Base-by-base conservation (phyloP, 1,140 invertebrate genomes). In the Drosophila sechellia region DNA sequence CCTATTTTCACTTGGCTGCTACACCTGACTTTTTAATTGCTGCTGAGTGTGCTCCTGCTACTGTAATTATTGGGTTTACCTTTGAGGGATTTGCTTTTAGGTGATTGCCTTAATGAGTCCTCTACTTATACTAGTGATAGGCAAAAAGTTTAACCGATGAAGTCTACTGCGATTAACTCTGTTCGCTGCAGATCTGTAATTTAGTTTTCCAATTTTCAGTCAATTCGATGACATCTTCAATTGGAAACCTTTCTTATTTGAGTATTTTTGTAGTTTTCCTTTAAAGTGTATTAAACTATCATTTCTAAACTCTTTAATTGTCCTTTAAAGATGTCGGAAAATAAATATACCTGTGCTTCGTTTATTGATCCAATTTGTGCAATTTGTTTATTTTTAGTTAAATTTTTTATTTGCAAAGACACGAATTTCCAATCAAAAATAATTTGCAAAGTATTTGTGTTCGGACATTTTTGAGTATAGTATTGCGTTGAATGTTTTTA, bases 61-160 rank as follows among this genome's bases (percentile, higher is more conserved):
- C 59, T 43, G 59, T 63, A 63, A 63, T 63, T 63, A 63, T 54
- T 63, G 59, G 34, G 39, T 25, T 63, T n/a, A 17, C 42, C 49
- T 63, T 63, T 63, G 59, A 43, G 49, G 27, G 40, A 25, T 27
- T 63, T 15, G 37, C 39, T 63, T 54, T 43, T 54, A 54, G 59
- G 59, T 54, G 59, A 63, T 63, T 63, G 49, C 49, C 58, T 50
- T 39, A 60, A 49, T 50, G 20, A 50, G 45, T 22, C 20, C 48
- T 31, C 8, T 10, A 31, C 43, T 11, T 1, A 58, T 13, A 11
- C 17, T 17, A 17, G 17, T 17, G 17, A 22, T 35, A 34, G 31
- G 50, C 50, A 22, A 37, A 37, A 13, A 53, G n/a, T 5, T 53
- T 12, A 22, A n/a, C 17, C 50, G 13, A 58, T n/a, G 46, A 12